Conservation (phyloP, 2,113 vertebrate genomes). For the Lepus europaeus region DNA sequence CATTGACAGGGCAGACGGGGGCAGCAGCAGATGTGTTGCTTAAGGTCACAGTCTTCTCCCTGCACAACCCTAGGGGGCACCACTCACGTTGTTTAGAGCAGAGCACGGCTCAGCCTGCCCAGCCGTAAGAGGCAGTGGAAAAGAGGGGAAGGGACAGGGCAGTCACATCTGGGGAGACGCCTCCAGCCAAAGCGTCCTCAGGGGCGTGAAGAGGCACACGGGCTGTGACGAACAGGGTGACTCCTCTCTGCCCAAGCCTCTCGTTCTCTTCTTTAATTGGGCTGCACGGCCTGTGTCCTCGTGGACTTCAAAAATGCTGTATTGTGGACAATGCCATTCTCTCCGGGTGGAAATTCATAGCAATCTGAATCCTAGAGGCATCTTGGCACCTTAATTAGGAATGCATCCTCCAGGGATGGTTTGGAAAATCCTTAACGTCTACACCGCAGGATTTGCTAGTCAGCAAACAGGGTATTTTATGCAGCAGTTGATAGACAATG, state of each 20-base stretch:
- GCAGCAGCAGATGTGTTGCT: not conserved
- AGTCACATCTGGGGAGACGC: fast-evolving
- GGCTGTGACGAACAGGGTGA: not conserved
- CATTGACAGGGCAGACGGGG: fast-evolving
- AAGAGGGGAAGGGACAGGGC: not conserved
- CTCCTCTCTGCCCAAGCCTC: not conserved
- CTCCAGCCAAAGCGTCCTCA: too few species aligned
- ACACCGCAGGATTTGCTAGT: not conserved
- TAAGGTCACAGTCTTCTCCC: not conserved
- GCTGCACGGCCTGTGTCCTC: not conserved
- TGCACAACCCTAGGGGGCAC: not conserved
- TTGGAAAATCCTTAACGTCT: not conserved
- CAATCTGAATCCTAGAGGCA: not conserved
- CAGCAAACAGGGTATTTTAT: not conserved
- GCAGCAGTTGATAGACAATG: not conserved
- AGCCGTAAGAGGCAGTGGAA: too few species aligned
- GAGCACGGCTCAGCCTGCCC: not conserved
- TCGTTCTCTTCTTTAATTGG: not conserved
- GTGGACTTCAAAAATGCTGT: not conserved
- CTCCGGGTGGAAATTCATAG: not conserved
- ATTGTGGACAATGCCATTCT: not conserved
- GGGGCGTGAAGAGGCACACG: too few species aligned
- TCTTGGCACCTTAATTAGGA: not conserved
- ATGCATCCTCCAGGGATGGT: not conserved
- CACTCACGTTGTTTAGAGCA: not conserved